Evolutionary conservation across 2,797 vertebrate species (phyloP), one percentile per base, ranked within the genome.

Genomic region (Gallinago solitaria): DNA sequence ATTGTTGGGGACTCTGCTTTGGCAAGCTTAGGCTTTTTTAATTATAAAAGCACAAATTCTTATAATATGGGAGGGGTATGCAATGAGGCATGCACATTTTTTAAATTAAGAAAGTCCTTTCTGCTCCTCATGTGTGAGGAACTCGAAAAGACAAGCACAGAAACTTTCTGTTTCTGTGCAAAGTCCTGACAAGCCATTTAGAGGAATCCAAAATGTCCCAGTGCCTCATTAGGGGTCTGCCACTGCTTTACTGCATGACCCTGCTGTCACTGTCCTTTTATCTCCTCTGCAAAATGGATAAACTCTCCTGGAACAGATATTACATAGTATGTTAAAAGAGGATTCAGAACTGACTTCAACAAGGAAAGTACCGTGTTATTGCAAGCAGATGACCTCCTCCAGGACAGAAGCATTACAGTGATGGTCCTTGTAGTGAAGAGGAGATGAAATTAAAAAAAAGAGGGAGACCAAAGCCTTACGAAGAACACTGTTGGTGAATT

Each of bases 101-200:
- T 95, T 33, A 80, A 92, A 90, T 96, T 83, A 85, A 83, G 50
- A 39, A 83, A 81, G 27, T 67, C 21, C 18, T 92, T 91, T 95
- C 59, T 93, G 95, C 50, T 92, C 54, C 67, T 83, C 25, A 28
- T 63, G 69, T 63, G 16, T 13, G 35, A 76, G 32, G 71, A 82
- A 79, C 63, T 84, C 15, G 54, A n/a, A 90, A 90, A 79, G 16
- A 28, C 54, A 79, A 78, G 39, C 8, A 45, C 9, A 27, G 87
- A 80, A 87, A 71, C 6, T 77, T 71, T 57, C 53, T 75, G 43
- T 64, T 80, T 47, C 43, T 54, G 17, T 65, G 69, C 57, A 57
- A 78, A 82, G 28, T 47, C 17, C 83, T 74, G 63, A 74, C 16
- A 54, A 67, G 51, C 54, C 0, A 0, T n/a, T 25, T 17, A 88